Conservation (phyloP, 23 tunicate genomes). For the Ascidia mentula region DNA sequence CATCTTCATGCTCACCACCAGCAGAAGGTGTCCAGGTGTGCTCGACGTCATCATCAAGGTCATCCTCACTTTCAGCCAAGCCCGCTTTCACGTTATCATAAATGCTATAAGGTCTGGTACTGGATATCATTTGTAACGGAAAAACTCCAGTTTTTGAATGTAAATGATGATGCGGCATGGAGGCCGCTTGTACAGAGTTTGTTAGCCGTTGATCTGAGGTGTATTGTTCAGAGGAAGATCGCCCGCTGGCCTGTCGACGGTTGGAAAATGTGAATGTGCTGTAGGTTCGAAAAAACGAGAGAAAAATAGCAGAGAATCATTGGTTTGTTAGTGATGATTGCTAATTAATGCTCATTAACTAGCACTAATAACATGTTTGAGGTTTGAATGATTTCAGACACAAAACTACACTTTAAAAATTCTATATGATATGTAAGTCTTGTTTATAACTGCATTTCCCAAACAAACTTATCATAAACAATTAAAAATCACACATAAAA, state of each 20-base stretch:
- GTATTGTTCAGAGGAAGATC: constrained; percentile 22
- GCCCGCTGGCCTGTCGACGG: constrained; percentile 50
- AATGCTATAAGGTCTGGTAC: constrained; percentile 20
- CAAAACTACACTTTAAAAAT: too few relatives aligned
- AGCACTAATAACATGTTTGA: too few relatives aligned
- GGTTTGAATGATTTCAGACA: too few relatives aligned
- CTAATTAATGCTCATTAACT: too few relatives aligned
- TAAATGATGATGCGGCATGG: neutral
- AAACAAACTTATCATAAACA: too few relatives aligned
- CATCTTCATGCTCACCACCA: constrained; percentile 10
- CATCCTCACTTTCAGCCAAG: constrained; percentile 16
- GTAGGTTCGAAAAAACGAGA: neutral
- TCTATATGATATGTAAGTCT: too few relatives aligned
- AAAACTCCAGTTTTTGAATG: neutral
- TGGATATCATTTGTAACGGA: neutral
- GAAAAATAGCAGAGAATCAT: neutral
- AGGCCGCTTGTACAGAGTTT: neutral
- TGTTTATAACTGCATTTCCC: too few relatives aligned
- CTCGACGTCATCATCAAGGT: neutral
- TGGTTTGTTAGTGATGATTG: constrained; percentile 6
- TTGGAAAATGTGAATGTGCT: constrained; percentile 35
- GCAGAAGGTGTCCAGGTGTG: neutral
- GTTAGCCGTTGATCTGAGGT: neutral
- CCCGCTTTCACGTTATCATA: constrained; percentile 32
- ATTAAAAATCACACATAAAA: too few relatives aligned